A percentile compares a stretch with the other conserved stretches of the same genome.
Evolutionary conservation across 2,888 invertebrate genomes (phyloP).

Genomic region (Branchellion lobata): DNA sequence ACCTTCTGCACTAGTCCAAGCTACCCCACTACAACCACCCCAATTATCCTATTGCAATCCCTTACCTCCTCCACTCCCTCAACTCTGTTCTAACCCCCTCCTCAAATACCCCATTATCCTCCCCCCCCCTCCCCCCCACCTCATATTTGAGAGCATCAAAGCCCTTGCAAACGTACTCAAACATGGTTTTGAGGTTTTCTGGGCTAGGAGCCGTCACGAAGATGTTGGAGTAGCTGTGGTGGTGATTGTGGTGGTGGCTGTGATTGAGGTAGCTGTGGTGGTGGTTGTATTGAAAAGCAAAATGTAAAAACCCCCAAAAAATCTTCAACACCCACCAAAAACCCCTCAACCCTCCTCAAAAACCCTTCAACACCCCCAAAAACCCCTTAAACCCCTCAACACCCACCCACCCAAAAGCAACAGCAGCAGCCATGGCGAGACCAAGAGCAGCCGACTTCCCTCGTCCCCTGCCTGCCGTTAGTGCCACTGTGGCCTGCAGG

Average conservation of each 20-base stretch:
- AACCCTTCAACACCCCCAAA: too few species aligned
- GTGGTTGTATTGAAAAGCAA: background rate
- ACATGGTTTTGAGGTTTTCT: conserved; percentile 93
- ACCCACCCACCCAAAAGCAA: conserved; percentile 63
- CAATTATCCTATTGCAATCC: too few species aligned
- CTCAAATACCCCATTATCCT: background rate
- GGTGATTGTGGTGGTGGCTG: too few species aligned
- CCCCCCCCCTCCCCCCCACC: conserved; percentile 55
- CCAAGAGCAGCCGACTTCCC: conserved; percentile 98
- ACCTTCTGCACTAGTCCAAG: background rate
- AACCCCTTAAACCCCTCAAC: too few species aligned
- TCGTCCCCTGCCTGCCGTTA: conserved; percentile 93
- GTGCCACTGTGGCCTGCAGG: conserved; percentile 81
- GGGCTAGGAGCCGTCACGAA: conserved; percentile 97
- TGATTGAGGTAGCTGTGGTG: background rate
- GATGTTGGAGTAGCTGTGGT: conserved; percentile 80
- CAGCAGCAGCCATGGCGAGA: conserved; percentile 75
- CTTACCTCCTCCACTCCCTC: too few species aligned
- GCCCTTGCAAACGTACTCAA: conserved; percentile 92
- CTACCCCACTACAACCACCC: too few species aligned
- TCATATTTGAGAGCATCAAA: conserved; percentile 84
- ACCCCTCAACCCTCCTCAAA: too few species aligned
- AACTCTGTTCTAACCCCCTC: background rate
- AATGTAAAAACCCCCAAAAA: background rate
- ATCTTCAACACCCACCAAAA: too few species aligned